A percentile compares a stretch with the other conserved stretches of the same genome.
These are phyloP conservation scores for Metallyticus violacea DNA, from an alignment of 2,888 invertebrate genomes.

Conservation along the genomic window DNA sequence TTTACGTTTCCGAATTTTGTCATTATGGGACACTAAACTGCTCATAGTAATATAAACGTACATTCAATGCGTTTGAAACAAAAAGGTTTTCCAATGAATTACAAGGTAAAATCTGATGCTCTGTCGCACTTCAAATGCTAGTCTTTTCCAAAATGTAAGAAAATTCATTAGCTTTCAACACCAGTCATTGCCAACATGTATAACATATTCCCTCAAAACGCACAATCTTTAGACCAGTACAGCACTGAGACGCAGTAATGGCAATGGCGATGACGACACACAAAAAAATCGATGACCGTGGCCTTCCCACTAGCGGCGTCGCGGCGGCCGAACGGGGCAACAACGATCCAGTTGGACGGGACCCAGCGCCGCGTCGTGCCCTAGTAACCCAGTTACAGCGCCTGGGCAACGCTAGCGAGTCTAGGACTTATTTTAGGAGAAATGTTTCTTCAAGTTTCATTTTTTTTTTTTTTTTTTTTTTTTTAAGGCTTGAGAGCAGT, in stretches of 20 bases:
- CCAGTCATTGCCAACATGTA: no score
- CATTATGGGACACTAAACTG: no score
- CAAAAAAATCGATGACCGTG: not conserved
- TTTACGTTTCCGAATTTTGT: no score
- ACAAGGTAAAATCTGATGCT: no score
- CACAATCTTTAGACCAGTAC: not conserved
- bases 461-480: no score
- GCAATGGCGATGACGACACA: not conserved
- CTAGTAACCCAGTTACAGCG: constrained; percentile 3
- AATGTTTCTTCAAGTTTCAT: not conserved
- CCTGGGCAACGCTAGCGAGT: not conserved
- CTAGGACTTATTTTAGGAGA: not conserved
- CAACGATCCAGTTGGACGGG: not conserved
- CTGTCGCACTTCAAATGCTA: no score
- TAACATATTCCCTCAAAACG: not conserved
- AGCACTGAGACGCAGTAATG: not conserved
- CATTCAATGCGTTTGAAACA: no score
- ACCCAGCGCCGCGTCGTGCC: constrained; percentile 1
- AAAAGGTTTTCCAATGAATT: no score
- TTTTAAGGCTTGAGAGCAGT: no score
- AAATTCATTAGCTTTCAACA: no score
- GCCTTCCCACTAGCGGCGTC: not conserved
- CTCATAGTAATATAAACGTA: no score
- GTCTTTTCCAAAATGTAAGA: no score
- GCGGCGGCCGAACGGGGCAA: not conserved